Evolutionary conservation across 2,888 invertebrate genomes (phyloP).

Genomic region (Dicyrtomina minuta): DNA sequence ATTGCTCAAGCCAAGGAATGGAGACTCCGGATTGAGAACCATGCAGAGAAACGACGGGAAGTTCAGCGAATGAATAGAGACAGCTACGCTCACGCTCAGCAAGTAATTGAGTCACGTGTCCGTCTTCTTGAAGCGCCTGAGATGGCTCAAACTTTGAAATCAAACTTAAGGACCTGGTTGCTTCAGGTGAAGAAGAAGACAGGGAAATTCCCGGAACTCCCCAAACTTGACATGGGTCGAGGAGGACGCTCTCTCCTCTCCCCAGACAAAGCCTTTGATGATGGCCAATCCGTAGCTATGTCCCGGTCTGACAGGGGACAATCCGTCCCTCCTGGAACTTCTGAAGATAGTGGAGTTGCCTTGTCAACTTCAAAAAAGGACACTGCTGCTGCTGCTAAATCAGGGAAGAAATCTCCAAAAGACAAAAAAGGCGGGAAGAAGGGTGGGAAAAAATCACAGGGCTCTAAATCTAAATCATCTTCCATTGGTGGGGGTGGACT

Average conservation of each 20-base stretch:
- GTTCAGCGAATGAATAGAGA: slow-evolving; percentile 69
- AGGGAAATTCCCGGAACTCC: slow-evolving; percentile 86
- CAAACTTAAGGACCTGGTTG: slow-evolving; percentile 86
- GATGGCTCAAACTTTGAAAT: slow-evolving; percentile 81
- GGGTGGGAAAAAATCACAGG: slow-evolving; percentile 58
- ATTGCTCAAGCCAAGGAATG: slow-evolving; percentile 7
- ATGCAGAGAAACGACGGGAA: slow-evolving; percentile 62
- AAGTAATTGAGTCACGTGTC: slow-evolving; percentile 63
- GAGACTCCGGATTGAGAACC: slow-evolving; percentile 55
- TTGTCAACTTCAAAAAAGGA: neutral
- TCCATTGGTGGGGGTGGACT: slow-evolving; percentile 64
- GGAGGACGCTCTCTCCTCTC: slow-evolving; percentile 83
- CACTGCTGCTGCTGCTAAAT: neutral
- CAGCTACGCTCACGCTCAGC: slow-evolving; percentile 70
- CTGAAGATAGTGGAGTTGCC: too few species aligned
- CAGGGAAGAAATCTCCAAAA: neutral
- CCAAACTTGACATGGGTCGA: slow-evolving; percentile 73
- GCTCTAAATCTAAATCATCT: slow-evolving; percentile 65
- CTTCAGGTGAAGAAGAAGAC: slow-evolving; percentile 68
- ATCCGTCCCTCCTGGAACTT: neutral
- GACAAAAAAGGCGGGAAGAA: slow-evolving; percentile 66
- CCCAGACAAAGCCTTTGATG: slow-evolving; percentile 34
- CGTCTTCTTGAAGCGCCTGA: slow-evolving; percentile 70
- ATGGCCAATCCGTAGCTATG: slow-evolving; percentile 28
- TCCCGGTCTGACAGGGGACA: neutral